Percentiles rank a stretch among this genome's conserved stretches.
These are phyloP conservation scores for Polylopha cassiicola DNA, from an alignment of 2,888 invertebrate species.

Conservation along the genomic window DNA sequence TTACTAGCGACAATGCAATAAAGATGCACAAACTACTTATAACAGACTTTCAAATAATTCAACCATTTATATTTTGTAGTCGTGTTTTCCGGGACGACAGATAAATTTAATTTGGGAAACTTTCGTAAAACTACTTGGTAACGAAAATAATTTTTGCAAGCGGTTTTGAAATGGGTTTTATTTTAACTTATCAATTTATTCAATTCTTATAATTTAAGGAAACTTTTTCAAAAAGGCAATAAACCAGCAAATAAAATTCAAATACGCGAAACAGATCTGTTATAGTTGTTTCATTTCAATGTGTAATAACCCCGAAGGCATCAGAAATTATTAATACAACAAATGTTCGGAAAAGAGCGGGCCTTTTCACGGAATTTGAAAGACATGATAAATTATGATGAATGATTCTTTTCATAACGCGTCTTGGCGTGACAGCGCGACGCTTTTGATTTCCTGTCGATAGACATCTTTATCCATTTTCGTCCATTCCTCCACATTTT, in stretches of 20 bases:
- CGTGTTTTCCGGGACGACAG: slow-evolving; percentile 9
- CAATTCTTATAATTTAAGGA: background rate
- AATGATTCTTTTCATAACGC: slow-evolving; percentile 21
- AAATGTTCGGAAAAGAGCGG: slow-evolving; percentile 2
- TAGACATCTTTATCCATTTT: slow-evolving; percentile 10
- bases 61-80: slow-evolving; percentile 17
- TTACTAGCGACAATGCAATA: slow-evolving; percentile 1
- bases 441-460: slow-evolving; percentile 18
- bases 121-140: slow-evolving; percentile 6
- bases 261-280: no score
- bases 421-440: slow-evolving; percentile 19
- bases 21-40: slow-evolving; percentile 12
- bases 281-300: no score
- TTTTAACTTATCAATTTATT: slow-evolving; percentile 4
- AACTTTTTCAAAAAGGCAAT: background rate
- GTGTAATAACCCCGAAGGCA: no score
- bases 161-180: slow-evolving; percentile 6
- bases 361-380: slow-evolving; percentile 14
- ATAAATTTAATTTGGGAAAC: slow-evolving; percentile 18
- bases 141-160: slow-evolving; percentile 19
- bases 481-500: background rate
- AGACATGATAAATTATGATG: slow-evolving; percentile 22
- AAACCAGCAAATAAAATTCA: background rate
- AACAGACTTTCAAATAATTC: slow-evolving; percentile 14
- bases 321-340: slow-evolving; percentile 1